phyloP scores from a whole-genome alignment of 2,797 vertebrate species.

The Anomalospiza imberbis region DNA sequence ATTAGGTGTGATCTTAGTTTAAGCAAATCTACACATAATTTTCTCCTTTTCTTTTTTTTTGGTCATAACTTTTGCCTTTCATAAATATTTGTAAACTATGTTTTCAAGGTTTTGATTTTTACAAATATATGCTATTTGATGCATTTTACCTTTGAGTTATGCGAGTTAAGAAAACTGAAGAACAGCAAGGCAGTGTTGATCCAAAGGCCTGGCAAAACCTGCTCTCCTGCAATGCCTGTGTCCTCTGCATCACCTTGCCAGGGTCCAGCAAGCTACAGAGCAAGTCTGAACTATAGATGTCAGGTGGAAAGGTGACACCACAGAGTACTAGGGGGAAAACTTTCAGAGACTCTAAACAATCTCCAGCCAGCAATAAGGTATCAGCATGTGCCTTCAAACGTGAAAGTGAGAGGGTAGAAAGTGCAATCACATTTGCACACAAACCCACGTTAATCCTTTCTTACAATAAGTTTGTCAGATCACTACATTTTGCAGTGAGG shows the following conservation, averaged over 20 bases:
- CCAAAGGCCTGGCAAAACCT: background rate
- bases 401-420: background rate
- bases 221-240: background rate
- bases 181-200: background rate
- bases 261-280: background rate
- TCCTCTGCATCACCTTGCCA: background rate
- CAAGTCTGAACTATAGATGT: background rate
- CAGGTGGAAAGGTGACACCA: background rate
- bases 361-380: background rate
- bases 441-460: background rate
- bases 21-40: background rate
- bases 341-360: background rate
- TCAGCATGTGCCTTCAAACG: fast-evolving
- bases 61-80: background rate
- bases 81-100: background rate
- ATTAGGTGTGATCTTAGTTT: background rate
- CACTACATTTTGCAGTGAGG: background rate
- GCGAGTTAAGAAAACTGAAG: background rate
- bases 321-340: background rate
- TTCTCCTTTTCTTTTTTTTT: background rate
- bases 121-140: background rate
- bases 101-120: background rate
- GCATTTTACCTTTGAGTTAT: background rate
- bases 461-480: background rate
- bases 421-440: background rate